These are phyloP conservation scores for Gila robusta DNA, from an alignment of 2,797 vertebrate species.

Conservation along the genomic window DNA sequence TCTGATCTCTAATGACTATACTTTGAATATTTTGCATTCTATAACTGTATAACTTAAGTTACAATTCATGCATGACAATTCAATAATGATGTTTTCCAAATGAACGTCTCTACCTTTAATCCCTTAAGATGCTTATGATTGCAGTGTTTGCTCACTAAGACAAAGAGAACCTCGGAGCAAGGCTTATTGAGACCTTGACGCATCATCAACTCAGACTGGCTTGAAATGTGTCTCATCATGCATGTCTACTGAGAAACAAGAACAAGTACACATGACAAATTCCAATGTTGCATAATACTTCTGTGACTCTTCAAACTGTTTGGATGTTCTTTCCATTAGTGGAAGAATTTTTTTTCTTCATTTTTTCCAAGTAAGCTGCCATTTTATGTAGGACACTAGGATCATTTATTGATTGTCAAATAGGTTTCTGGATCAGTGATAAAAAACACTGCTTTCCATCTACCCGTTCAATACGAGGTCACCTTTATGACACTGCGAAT, in stretches of 20 bases:
- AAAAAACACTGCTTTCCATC: conserved; percentile 24
- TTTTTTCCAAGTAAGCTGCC: conserved; percentile 44
- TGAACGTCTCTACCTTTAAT: conserved; percentile 24
- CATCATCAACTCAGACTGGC: conserved; percentile 41
- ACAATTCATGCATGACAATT: conserved; percentile 20
- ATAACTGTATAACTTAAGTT: neutral
- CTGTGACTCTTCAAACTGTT: conserved; percentile 61
- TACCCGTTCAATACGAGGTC: conserved; percentile 74
- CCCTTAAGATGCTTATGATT: conserved; percentile 44
- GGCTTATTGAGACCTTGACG: conserved; percentile 46
- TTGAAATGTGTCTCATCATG: conserved; percentile 57
- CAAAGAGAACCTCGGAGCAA: conserved; percentile 35
- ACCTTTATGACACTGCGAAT: conserved; percentile 69
- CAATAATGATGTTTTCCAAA: conserved; percentile 34
- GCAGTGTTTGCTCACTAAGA: conserved; percentile 43
- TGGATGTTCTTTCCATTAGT: conserved; percentile 55
- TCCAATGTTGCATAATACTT: conserved; percentile 50
- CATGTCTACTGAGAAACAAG: conserved; percentile 49
- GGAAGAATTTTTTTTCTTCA: conserved; percentile 48
- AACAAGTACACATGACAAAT: conserved; percentile 50
- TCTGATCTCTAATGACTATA: conserved; percentile 30
- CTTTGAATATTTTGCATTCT: neutral
- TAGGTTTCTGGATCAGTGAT: conserved; percentile 37
- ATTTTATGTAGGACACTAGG: conserved; percentile 43
- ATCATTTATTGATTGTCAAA: conserved; percentile 55